Percentiles rank a stretch among this genome's conserved stretches.
Evolutionary conservation across 2,888 invertebrate species (phyloP).

Genomic region (Chrysolina haemoptera): DNA sequence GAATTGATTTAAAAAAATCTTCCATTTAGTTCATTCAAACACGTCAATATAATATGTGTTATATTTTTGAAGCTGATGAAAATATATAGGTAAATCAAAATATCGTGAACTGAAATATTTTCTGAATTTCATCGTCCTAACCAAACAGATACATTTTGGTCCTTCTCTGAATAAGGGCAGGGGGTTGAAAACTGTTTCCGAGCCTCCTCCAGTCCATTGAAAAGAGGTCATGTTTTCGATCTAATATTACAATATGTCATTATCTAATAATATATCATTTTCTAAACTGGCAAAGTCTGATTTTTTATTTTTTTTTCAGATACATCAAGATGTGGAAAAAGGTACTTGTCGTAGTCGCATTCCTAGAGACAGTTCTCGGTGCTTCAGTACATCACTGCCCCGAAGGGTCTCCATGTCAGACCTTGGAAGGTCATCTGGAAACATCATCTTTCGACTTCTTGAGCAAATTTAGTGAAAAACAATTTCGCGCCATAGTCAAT

Average conservation of each 20-base stretch:
- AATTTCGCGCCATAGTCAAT: conserved; percentile 58
- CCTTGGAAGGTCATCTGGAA: conserved; percentile 80
- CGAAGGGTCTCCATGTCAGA: conserved; percentile 72
- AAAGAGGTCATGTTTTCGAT: background rate
- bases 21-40: no score
- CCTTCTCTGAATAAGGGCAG: background rate
- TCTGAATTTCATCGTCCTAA: no score
- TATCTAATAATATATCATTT: no score
- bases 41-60: no score
- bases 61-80: no score
- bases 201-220: background rate
- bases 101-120: no score
- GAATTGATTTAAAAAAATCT: no score
- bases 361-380: conserved; percentile 53
- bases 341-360: conserved; percentile 43
- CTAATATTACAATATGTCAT: no score
- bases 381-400: conserved; percentile 70
- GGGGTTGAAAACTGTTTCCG: background rate
- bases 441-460: conserved; percentile 82
- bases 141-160: background rate
- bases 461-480: conserved; percentile 72
- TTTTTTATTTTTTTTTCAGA: conserved; percentile 53
- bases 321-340: conserved; percentile 54
- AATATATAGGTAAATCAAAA: no score
- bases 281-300: background rate